Conservation (phyloP, 2,888 invertebrate genomes). For the Ennomos quercinarius region DNA sequence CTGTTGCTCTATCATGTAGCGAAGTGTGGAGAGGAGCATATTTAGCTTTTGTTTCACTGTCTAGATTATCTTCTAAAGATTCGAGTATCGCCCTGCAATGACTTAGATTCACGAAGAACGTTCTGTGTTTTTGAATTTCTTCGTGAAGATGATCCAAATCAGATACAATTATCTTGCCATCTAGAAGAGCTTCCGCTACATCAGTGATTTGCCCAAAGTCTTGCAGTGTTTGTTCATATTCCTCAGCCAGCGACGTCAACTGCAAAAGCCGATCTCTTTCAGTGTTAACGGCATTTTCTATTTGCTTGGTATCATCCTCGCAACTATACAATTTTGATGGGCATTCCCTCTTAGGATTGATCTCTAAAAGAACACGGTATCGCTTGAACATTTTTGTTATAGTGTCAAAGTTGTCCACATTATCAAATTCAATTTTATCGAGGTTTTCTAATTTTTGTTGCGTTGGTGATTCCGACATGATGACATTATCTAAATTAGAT, state of each 20-base stretch:
- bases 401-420: conserved; percentile 86
- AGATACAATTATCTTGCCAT: conserved; percentile 90
- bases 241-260: conserved; percentile 91
- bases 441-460: conserved; percentile 88
- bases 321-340: conserved; percentile 88
- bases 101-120: conserved; percentile 95
- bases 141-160: conserved; percentile 93
- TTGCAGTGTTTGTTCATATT: conserved; percentile 94
- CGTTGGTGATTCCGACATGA: conserved; percentile 87
- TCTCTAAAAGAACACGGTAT: conserved; percentile 87
- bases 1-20: conserved; percentile 90
- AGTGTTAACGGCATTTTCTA: conserved; percentile 88
- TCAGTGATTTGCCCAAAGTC: conserved; percentile 95
- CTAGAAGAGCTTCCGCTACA: conserved; percentile 92
- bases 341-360: conserved; percentile 89
- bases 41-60: conserved; percentile 90
- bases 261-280: conserved; percentile 92
- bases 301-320: conserved; percentile 88
- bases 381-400: conserved; percentile 87
- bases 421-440: conserved; percentile 89
- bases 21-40: conserved; percentile 91
- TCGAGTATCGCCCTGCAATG: conserved; percentile 95
- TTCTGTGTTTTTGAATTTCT: conserved; percentile 95
- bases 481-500: conserved; percentile 82
- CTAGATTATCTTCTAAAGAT: conserved; percentile 93